Percentiles rank a stretch among this genome's conserved stretches.
Conservation (phyloP, 2,797 vertebrate species). For the Esox masquinongy region DNA sequence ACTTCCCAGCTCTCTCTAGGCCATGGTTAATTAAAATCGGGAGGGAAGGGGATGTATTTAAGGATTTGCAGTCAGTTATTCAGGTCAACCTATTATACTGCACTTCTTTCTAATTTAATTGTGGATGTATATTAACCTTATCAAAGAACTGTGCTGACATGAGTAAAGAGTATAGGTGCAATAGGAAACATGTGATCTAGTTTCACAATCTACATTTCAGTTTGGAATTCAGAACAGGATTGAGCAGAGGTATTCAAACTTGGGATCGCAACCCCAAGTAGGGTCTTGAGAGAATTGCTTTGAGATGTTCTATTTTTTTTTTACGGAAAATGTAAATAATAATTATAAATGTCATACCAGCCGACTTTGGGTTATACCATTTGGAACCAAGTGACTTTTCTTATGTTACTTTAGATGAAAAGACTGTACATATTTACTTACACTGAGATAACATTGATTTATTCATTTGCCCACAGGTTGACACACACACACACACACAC, state of each 20-base stretch:
- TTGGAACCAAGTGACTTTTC: too few species aligned
- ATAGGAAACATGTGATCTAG: not conserved
- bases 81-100: constrained; percentile 60
- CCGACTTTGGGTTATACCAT: too few species aligned
- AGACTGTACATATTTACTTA: too few species aligned
- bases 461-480: too few species aligned
- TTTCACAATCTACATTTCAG: not conserved
- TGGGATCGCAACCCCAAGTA: too few species aligned
- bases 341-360: too few species aligned
- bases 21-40: constrained; percentile 75
- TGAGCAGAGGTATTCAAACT: not conserved
- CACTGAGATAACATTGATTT: too few species aligned
- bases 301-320: too few species aligned
- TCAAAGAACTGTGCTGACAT: constrained; percentile 43
- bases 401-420: too few species aligned
- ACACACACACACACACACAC: too few species aligned
- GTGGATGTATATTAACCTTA: constrained; percentile 58
- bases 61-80: constrained; percentile 72
- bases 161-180: constrained; percentile 4
- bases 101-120: constrained; percentile 52
- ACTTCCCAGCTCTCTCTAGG: constrained; percentile 67
- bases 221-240: constrained; percentile 9
- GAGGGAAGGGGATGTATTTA: constrained; percentile 51
- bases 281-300: too few species aligned
- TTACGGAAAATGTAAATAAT: too few species aligned